Percentiles rank a stretch among this genome's conserved stretches.
These are phyloP conservation scores for Gopherus flavomarginatus DNA, from an alignment of 2,113 vertebrate species.

Conservation along the genomic window DNA sequence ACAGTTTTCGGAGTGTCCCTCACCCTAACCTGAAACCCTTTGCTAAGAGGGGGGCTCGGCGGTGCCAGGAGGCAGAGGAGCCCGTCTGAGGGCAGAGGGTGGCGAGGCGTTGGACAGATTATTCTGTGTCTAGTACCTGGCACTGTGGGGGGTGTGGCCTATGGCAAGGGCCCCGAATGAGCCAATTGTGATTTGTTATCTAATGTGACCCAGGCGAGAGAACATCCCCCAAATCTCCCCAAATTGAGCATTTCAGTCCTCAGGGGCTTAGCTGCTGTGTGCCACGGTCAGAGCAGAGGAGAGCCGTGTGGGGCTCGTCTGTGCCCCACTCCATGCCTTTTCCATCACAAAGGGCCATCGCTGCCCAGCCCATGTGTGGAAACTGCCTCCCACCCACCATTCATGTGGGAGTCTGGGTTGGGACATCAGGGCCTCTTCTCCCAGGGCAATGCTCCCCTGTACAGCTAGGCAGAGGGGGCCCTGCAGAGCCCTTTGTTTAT, in stretches of 20 bases:
- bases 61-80: too few species aligned
- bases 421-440: too few species aligned
- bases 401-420: not conserved
- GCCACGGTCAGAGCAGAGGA: not conserved
- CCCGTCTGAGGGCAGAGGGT: not conserved
- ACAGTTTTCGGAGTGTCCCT: not conserved
- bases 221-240: not conserved
- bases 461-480: too few species aligned
- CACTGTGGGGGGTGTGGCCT: not conserved
- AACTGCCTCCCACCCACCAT: not conserved
- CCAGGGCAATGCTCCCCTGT: too few species aligned
- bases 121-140: not conserved
- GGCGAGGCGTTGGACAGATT: too few species aligned
- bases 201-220: not conserved
- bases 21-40: too few species aligned
- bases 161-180: not conserved
- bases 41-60: too few species aligned
- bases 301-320: too few species aligned
- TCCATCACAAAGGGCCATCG: too few species aligned
- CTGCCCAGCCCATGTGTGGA: not conserved
- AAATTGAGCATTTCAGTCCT: not conserved
- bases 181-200: not conserved
- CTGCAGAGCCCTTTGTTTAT: not conserved
- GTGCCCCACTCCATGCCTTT: not conserved
- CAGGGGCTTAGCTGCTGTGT: not conserved